A percentile compares a stretch with the other conserved stretches of the same genome.
Evolutionary conservation across 2,888 invertebrate genomes (phyloP).

Genomic region (Cataglyphis rosenhaueri): DNA sequence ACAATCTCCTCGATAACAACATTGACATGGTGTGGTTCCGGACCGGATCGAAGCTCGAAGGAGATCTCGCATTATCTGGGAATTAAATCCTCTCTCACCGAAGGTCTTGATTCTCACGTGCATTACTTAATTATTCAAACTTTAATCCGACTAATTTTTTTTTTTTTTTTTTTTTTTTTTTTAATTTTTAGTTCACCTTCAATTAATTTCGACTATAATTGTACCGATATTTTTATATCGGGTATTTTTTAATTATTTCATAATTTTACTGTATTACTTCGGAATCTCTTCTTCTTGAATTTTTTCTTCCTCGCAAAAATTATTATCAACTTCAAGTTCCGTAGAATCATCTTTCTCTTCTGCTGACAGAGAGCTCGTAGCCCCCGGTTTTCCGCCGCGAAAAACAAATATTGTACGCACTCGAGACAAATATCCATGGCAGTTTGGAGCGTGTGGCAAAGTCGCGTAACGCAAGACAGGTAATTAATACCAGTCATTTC

Average conservation of each 20-base stretch:
- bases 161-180: not conserved
- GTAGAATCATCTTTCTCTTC: not conserved
- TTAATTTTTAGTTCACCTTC: not conserved
- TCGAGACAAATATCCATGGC: conserved; percentile 15
- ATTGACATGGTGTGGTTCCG: not conserved
- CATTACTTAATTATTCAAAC: not conserved
- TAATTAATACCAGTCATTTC: conserved; percentile 54
- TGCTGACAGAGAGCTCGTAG: conserved; percentile 2
- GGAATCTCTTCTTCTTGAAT: not conserved
- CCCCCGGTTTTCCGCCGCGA: not conserved
- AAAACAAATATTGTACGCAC: not conserved
- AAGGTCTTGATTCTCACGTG: not conserved
- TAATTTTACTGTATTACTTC: not conserved
- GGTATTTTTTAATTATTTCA: not conserved
- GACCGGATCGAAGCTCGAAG: not conserved
- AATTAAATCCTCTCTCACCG: no score
- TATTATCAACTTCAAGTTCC: not conserved
- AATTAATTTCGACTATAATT: not conserved
- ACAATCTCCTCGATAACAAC: conserved; percentile 25
- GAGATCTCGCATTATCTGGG: not conserved
- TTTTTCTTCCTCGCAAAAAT: not conserved
- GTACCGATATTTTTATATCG: not conserved
- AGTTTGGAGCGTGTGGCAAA: conserved; percentile 3
- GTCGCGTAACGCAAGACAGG: conserved; percentile 49
- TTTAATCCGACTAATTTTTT: not conserved